These are phyloP conservation scores for Lutjanus campechanus DNA, from an alignment of 2,797 vertebrate genomes.

Conservation along the genomic window DNA sequence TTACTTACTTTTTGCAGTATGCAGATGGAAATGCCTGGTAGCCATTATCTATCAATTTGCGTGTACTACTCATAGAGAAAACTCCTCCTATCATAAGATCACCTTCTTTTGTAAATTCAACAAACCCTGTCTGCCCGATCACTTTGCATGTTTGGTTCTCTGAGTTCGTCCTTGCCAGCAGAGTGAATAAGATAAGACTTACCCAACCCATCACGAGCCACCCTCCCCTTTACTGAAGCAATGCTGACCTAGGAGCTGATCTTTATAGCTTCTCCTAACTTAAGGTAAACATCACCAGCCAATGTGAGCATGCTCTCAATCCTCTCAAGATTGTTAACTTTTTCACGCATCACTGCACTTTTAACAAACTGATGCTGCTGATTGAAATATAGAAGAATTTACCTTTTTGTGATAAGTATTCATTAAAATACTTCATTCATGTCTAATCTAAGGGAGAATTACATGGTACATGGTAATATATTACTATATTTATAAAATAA, in stretches of 20 bases:
- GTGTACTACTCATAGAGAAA: slow-evolving; percentile 70
- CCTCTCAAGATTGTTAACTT: too few relatives aligned
- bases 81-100: slow-evolving; percentile 79
- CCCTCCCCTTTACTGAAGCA: slow-evolving; percentile 38
- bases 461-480: too few relatives aligned
- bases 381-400: too few relatives aligned
- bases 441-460: too few relatives aligned
- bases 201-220: slow-evolving; percentile 66
- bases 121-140: slow-evolving; percentile 68
- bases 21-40: slow-evolving; percentile 57
- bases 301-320: neutral
- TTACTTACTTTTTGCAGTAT: slow-evolving; percentile 69
- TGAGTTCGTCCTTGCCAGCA: slow-evolving; percentile 60
- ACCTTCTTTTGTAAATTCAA: slow-evolving; percentile 74
- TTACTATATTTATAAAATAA: too few relatives aligned
- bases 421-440: too few relatives aligned
- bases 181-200: slow-evolving; percentile 53
- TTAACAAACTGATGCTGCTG: too few relatives aligned
- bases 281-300: slow-evolving; percentile 24
- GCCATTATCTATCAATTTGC: slow-evolving; percentile 26
- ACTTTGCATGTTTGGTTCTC: slow-evolving; percentile 71
- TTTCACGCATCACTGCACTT: too few relatives aligned
- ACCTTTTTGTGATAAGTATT: too few relatives aligned
- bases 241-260: slow-evolving; percentile 5
- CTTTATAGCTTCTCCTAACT: slow-evolving; percentile 55